Base-by-base conservation (phyloP, 2,888 invertebrate species). In the Ophion ventricosus region DNA sequence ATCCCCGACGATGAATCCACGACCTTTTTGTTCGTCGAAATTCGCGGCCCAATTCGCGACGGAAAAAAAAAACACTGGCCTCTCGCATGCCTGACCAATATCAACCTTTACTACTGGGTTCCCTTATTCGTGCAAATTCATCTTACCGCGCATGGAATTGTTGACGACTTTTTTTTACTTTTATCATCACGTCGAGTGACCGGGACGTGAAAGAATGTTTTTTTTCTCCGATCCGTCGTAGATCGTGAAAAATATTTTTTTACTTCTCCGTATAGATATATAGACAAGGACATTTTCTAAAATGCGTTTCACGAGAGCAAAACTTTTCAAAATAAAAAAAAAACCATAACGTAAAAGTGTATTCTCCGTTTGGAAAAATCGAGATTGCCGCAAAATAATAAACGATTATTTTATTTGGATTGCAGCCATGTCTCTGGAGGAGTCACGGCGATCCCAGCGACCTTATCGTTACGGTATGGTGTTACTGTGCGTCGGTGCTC, bases 391-490 rank as follows among this genome's bases (percentile, higher is more conserved):
- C 1, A 49, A 56, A 54, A 69, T 25, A 67, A 64, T 11, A 17
- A 67, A 49, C 23, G 49, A 40, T 40, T n/a, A 1, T 67, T 43
- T 64, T 17, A 40, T 63, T 75, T n/a, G 29, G 84, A 64, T 95
- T 94, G 26, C 94, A 95, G 95, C 95, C 92, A 95, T 95, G 95
- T 95, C 95, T 88, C 93, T 95, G 91, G 95, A 95, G 93, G 95
- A 95, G 90, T 95, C 95, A 86, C 94, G 95, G 91, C 95, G 96
- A 91, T 95, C 96, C 72, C 96, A 96, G 93, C 94, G 96, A 89
- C 96, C 96, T 80, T 96, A 96, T 94, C 95, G 96, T 83, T 96
- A 96, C 91, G 96, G 96, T 88, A 96, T 96, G 95, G 96, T 96
- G 86, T 93, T 96, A 90, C 94, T 96, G 74, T 96, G 96, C 92